phyloP scores from a whole-genome alignment of 2,113 vertebrate genomes.

The Thamnophis sirtalis region DNA sequence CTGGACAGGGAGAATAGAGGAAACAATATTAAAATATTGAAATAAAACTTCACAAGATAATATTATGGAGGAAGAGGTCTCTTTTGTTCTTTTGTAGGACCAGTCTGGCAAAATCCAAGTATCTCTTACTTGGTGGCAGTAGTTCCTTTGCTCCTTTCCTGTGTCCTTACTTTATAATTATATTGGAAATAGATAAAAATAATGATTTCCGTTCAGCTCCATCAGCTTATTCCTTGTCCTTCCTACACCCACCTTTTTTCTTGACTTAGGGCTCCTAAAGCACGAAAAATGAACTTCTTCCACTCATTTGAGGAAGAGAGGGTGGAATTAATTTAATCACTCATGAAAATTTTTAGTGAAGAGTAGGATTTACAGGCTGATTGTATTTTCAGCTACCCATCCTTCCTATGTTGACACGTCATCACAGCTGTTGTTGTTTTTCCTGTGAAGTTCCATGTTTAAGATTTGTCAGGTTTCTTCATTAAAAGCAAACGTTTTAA shows the following conservation, averaged over 20 bases:
- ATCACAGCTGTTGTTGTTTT: not conserved
- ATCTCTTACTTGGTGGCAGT: not conserved
- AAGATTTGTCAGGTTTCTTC: not conserved
- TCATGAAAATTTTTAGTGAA: not conserved
- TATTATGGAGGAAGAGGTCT: not conserved
- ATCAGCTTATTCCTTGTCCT: not conserved
- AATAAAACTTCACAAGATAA: not conserved
- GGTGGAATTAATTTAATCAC: not conserved
- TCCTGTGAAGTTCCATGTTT: not conserved
- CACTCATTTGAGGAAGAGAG: not conserved
- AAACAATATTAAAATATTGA: not conserved
- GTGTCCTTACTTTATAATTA: not conserved
- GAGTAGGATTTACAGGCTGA: not conserved
- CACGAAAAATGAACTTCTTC: not conserved
- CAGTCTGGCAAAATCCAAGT: not conserved
- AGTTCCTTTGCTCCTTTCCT: not conserved
- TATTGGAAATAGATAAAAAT: constrained; percentile 1
- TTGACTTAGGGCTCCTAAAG: not conserved
- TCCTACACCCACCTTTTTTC: not conserved
- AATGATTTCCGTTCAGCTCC: not conserved
- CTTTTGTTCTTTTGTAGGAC: not conserved
- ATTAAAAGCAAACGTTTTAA: not conserved
- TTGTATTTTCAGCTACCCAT: too few relatives aligned
- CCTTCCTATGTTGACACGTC: not conserved
- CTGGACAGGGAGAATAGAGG: not conserved